These are phyloP conservation scores for Chaetodon trifasciatus DNA, from an alignment of 2,797 vertebrate genomes.

Conservation along the genomic window DNA sequence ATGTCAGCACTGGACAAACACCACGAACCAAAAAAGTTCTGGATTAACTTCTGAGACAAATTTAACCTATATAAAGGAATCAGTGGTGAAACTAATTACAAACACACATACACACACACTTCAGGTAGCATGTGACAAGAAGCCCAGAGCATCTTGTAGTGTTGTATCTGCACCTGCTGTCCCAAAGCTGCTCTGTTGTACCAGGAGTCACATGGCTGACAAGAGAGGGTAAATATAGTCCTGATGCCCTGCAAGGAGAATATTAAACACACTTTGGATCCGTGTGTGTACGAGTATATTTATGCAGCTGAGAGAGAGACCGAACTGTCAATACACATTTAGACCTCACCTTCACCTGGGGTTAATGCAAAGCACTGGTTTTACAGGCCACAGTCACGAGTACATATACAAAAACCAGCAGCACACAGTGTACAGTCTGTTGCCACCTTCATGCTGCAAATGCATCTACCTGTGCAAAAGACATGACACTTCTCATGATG, in stretches of 20 bases:
- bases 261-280: slow-evolving; percentile 37
- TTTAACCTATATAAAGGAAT: not conserved
- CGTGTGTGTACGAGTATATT: slow-evolving; percentile 5
- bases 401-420: not conserved
- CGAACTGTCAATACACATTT: slow-evolving; percentile 14
- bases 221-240: slow-evolving; percentile 60
- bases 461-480: slow-evolving; percentile 25
- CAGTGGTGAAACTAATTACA: not conserved
- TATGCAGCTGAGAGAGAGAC: not conserved
- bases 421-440: not conserved
- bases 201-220: slow-evolving; percentile 47
- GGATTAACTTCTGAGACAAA: not conserved
- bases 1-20: not conserved
- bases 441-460: not conserved
- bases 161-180: slow-evolving; percentile 61
- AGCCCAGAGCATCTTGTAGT: slow-evolving; percentile 33
- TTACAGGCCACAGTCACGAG: slow-evolving; percentile 10
- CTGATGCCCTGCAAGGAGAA: slow-evolving; percentile 32
- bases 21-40: not conserved
- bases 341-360: slow-evolving; percentile 39
- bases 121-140: slow-evolving; percentile 23
- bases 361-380: slow-evolving; percentile 31
- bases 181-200: slow-evolving; percentile 54
- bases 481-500: slow-evolving; percentile 37
- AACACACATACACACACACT: not conserved